A percentile compares a stretch with the other conserved stretches of the same genome.
These are phyloP conservation scores for Tupaia tana DNA, from an alignment of 2,113 vertebrate species.

Conservation along the genomic window DNA sequence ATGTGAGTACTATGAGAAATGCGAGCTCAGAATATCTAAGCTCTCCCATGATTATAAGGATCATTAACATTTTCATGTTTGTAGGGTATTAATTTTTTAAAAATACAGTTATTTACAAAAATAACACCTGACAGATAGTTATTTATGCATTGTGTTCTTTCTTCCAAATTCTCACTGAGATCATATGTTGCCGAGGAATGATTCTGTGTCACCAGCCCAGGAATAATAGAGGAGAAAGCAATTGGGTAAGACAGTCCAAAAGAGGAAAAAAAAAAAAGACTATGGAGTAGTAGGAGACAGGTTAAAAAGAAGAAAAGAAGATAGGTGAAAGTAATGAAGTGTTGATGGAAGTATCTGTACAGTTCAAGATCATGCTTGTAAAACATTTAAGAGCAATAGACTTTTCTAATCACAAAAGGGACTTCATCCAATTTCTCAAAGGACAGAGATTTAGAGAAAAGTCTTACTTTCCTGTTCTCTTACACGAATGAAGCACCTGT, in stretches of 20 bases:
- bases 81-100: background rate
- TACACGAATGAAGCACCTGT: slow-evolving; percentile 84
- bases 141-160: slow-evolving; percentile 51
- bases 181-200: slow-evolving; percentile 11
- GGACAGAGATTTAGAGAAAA: slow-evolving; percentile 78
- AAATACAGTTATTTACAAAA: slow-evolving; percentile 19
- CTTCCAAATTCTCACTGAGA: slow-evolving; percentile 37
- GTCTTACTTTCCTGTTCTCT: slow-evolving; percentile 71
- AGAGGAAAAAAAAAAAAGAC: background rate
- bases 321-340: background rate
- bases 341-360: slow-evolving; percentile 59
- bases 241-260: background rate
- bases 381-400: slow-evolving; percentile 71
- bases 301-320: background rate
- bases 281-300: background rate
- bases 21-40: background rate
- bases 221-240: background rate
- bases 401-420: slow-evolving; percentile 81
- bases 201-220: background rate
- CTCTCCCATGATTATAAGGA: background rate
- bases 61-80: background rate
- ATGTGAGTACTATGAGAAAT: background rate
- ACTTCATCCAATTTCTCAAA: slow-evolving; percentile 81
- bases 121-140: background rate
- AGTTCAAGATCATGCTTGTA: slow-evolving; percentile 65